Base-by-base conservation (phyloP, 2,797 vertebrate genomes). In the Ceryle rudis region DNA sequence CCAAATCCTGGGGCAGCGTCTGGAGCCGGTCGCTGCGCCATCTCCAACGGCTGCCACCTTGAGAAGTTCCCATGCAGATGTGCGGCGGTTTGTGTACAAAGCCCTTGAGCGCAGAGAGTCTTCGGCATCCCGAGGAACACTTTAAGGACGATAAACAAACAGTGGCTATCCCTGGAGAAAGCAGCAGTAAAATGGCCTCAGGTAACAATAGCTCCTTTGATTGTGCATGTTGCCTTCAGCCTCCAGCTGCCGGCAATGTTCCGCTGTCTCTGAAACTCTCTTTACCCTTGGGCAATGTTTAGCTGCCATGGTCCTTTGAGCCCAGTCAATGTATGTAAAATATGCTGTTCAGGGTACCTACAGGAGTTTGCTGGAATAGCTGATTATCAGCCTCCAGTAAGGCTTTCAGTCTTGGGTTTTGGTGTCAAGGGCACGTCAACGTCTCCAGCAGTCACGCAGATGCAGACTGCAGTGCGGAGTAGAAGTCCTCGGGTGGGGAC, bases 181-280 rank as follows among this genome's bases (percentile, higher is more conserved):
- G 44, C 31, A 49, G 86, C 42, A 26, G 62, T 61, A 66, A 64
- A 60, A 96, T 46, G 62, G 91, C 94, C 92, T 73, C 14, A 23
- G 95, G 89, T 95, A 89, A 81, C 71, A 52, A 28, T 9, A 58
- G 54, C 71, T 90, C 60, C 95, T 94, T 97, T 96, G 96, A 94
- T 96, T 33, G 39, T 47, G 65, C 86, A 33, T 94, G 35, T 88
- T 95, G 96, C 94, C 90, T 86, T 94, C 84, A 58, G 86, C 90
- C 47, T 94, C 64, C 86, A 22, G 86, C 91, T 92, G 71, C 89
- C 5, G 21, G 92, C 85, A 5, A 8, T 39, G 5, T 83, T 71
- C 54, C 1, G 0, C 74, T 25, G 29, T 58, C 84, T 93, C 81
- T 79, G 75, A 89, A 90, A 75, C 81, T 19, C 54, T 57, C 62